Conservation (phyloP, 35 echinoderm and acorn worm genomes). For the Acanthaster planci region DNA sequence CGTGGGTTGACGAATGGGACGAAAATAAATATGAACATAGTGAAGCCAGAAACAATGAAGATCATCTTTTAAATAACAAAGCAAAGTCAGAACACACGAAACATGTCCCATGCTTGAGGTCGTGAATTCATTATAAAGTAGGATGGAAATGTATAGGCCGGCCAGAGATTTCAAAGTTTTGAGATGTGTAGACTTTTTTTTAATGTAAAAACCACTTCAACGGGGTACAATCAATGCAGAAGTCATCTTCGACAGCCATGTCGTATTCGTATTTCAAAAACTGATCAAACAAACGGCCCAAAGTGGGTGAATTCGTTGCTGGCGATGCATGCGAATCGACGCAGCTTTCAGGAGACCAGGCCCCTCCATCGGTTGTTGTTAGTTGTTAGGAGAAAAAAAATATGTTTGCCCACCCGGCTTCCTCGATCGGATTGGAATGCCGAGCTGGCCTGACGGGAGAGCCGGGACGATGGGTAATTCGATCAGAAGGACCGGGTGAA, state of each 20-base stretch:
- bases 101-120: too few relatives aligned
- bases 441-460: background rate
- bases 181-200: too few relatives aligned
- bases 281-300: slow-evolving; percentile 22
- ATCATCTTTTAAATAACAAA: too few relatives aligned
- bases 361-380: background rate
- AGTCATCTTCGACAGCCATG: background rate
- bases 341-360: background rate
- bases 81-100: too few relatives aligned
- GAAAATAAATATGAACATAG: too few relatives aligned
- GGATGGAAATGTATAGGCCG: too few relatives aligned
- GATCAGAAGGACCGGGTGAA: slow-evolving; percentile 5
- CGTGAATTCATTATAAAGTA: too few relatives aligned
- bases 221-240: slow-evolving; percentile 5
- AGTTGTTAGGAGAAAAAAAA: background rate
- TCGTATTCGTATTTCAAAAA: background rate
- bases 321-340: slow-evolving; percentile 16
- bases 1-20: too few relatives aligned
- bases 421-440: slow-evolving; percentile 8
- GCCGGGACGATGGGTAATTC: background rate
- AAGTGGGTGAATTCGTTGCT: slow-evolving; percentile 25
- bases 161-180: too few relatives aligned
- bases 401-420: background rate
- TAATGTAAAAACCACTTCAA: too few relatives aligned
- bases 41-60: too few relatives aligned